These are phyloP conservation scores for Yponomeuta evonymella DNA, from an alignment of 2,888 invertebrate species.

Conservation along the genomic window DNA sequence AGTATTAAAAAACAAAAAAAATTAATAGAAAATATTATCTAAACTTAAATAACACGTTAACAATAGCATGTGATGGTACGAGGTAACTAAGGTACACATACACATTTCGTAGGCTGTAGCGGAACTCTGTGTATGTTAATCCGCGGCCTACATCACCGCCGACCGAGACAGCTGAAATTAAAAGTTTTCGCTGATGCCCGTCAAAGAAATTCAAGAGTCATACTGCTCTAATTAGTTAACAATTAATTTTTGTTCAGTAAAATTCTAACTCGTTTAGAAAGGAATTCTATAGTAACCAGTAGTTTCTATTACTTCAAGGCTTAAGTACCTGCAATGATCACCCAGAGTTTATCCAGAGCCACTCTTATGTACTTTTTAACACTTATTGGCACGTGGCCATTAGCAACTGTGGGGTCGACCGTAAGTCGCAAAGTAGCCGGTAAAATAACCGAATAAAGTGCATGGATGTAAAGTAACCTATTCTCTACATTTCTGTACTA, in stretches of 20 bases:
- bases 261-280: too few species aligned
- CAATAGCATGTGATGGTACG: background rate
- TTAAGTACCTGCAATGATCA: too few species aligned
- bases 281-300: too few species aligned
- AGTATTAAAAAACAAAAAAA: too few species aligned
- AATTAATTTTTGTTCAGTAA: background rate
- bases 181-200: constrained; percentile 27
- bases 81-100: background rate
- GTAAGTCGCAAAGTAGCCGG: background rate
- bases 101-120: constrained; percentile 9
- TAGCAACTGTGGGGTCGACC: too few species aligned
- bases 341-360: too few species aligned
- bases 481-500: too few species aligned
- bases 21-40: background rate
- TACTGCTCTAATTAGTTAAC: background rate
- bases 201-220: constrained; percentile 10
- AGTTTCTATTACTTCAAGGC: too few species aligned
- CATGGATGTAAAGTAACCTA: too few species aligned
- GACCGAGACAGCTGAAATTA: constrained; percentile 43
- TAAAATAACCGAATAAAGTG: too few species aligned
- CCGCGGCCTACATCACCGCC: constrained; percentile 45
- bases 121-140: constrained; percentile 37
- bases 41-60: background rate
- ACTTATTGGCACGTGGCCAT: too few species aligned
- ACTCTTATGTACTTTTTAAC: too few species aligned